Evolutionary conservation across 2,113 vertebrate genomes (phyloP).

Genomic region (Eulemur macaco): DNA sequence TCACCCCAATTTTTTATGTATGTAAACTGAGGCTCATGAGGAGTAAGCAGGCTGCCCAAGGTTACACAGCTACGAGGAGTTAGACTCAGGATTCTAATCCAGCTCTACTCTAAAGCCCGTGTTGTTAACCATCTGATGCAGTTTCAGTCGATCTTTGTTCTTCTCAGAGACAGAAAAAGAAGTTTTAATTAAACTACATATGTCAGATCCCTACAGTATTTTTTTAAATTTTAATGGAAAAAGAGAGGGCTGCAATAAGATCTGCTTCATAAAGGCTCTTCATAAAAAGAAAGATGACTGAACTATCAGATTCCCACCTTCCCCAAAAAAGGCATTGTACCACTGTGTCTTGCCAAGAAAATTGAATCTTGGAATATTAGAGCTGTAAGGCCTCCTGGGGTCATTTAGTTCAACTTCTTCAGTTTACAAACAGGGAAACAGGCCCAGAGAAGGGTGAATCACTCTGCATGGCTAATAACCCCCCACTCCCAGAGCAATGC

Average conservation of each 20-base stretch:
- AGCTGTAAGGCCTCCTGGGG: not conserved
- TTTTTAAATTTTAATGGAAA: not conserved
- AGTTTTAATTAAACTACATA: conserved; percentile 12
- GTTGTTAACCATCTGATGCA: not conserved
- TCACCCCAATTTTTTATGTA: not conserved
- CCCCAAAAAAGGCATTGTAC: not conserved
- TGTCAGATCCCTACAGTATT: not conserved
- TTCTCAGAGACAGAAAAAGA: conserved; percentile 9
- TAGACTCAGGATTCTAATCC: not conserved
- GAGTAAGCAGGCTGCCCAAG: not conserved
- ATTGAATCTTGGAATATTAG: conserved; percentile 1
- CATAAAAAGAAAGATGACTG: conserved; percentile 31
- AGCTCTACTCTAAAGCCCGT: not conserved
- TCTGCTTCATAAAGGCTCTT: not conserved
- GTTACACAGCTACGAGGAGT: not conserved
- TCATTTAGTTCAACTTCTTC: conserved; percentile 34
- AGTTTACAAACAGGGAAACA: conserved; percentile 5
- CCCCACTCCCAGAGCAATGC: not conserved
- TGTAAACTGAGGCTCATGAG: not conserved
- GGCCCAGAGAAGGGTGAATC: not conserved
- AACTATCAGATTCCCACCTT: not conserved
- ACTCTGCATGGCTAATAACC: not conserved
- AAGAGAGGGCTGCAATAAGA: conserved; percentile 14
- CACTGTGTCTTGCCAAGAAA: conserved; percentile 35
- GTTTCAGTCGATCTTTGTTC: not conserved